Evolutionary conservation across 2,888 invertebrate genomes (phyloP), one percentile per base, ranked within the genome.

Genomic region (Brachyopa scutellaris): DNA sequence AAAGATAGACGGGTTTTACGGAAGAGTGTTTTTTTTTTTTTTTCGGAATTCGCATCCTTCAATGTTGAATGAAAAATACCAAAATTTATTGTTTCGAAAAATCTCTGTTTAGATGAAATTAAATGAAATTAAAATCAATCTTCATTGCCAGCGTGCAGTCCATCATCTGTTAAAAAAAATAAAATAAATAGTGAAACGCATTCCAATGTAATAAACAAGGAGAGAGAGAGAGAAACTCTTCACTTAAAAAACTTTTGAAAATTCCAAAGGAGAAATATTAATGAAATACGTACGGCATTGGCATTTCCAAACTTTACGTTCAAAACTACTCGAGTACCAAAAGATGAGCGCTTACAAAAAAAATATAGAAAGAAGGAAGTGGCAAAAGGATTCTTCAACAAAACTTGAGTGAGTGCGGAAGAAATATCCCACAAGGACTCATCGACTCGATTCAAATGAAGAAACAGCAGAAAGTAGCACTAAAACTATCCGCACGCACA

Each of bases 201-300:
- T 47, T 61, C 13, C 33, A n/a, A 7, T 26, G 11, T 15, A 47
- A 33, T 33, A 47, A 59, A 49, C 29, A 17, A 2, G 19, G 21
- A n/a, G n/a, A 67, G 6, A 17, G 13, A n/a, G 11, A 13, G 15
- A 19, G 21, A 55, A 67, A 67, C 33, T 55, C 31, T 29, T 5
- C 9, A 17, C 5, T 23, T 11, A 0, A 17, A 42, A 53, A 72
- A 53, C 26, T 36, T 73, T 64, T 73, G 64, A 64, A 64, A 59
- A 64, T 64, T 73, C 62, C 72, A 53, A 45, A 42, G 62, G 11
- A 53, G 72, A 62, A 62, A 53, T 73, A 64, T 73, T 73, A 53
- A 73, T 73, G 45, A 73, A 73, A 64, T 64, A 73, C 23, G 53
- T 66, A 9, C 23, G 31, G 19, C 38, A n/a, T n/a, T n/a, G 17